A percentile compares a stretch with the other conserved stretches of the same genome.
These are phyloP conservation scores for Agapostemon virescens DNA, from an alignment of 2,888 invertebrate species.

Conservation along the genomic window DNA sequence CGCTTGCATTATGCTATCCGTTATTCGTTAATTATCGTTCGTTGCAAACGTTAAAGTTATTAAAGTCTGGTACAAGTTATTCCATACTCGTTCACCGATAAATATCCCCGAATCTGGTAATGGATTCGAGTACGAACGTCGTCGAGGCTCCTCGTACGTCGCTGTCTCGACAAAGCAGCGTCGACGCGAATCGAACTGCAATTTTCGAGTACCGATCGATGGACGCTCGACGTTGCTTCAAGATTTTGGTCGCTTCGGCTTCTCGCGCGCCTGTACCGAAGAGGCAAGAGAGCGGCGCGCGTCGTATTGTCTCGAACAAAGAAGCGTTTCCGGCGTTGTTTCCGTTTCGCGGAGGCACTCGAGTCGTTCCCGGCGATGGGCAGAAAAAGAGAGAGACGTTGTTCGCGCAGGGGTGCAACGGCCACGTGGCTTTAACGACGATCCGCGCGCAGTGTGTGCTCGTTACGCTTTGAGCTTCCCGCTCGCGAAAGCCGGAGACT, in stretches of 20 bases:
- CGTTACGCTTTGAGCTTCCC: constrained; percentile 38
- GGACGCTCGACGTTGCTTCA: background rate
- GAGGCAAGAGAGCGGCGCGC: background rate
- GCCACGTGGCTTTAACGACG: constrained; percentile 36
- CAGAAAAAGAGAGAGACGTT: background rate
- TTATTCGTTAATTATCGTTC: too few species aligned
- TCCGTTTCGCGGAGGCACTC: background rate
- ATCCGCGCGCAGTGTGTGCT: constrained; percentile 31
- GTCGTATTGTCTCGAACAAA: constrained; percentile 15
- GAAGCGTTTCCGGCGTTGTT: background rate
- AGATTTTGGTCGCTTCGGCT: too few species aligned
- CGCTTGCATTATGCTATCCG: too few species aligned
- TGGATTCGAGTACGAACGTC: too few species aligned
- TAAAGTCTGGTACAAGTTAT: too few species aligned
- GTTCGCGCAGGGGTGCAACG: background rate
- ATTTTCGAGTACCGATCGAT: background rate
- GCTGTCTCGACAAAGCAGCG: too few species aligned
- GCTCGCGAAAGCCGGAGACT: background rate
- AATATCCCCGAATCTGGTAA: too few species aligned
- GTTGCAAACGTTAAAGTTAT: too few species aligned
- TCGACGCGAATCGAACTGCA: too few species aligned
- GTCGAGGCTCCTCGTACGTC: too few species aligned
- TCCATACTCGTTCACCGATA: too few species aligned
- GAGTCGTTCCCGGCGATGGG: background rate
- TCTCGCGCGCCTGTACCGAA: background rate